These are phyloP conservation scores for Hoplostethus atlanticus DNA, from an alignment of 2,797 vertebrate species.

Conservation along the genomic window DNA sequence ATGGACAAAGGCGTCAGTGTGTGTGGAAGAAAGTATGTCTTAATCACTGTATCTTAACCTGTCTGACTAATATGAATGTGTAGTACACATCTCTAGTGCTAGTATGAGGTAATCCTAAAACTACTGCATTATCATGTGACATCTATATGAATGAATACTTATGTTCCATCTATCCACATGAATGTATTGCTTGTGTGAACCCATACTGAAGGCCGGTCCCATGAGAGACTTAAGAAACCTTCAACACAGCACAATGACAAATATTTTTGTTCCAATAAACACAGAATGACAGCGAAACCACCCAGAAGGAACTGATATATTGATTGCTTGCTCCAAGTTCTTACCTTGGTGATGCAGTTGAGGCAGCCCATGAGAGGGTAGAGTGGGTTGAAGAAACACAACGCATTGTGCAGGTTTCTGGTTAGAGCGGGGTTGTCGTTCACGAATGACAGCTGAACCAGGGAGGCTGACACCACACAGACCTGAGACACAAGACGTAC, in stretches of 20 bases:
- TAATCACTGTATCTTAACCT: not conserved
- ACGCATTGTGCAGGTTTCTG: conserved; percentile 75
- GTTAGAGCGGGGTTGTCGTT: conserved; percentile 67
- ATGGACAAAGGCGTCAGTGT: not conserved
- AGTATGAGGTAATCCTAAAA: no score
- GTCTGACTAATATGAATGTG: no score
- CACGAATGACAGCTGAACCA: conserved; percentile 80
- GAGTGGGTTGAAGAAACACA: conserved; percentile 85
- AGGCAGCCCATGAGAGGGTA: conserved; percentile 88
- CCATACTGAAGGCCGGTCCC: no score
- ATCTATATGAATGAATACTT: no score
- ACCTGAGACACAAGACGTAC: conserved; percentile 58
- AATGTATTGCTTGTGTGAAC: no score
- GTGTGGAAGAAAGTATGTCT: not conserved
- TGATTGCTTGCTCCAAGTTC: not conserved
- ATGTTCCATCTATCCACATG: no score
- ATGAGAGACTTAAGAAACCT: no score
- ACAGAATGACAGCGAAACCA: not conserved
- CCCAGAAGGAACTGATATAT: not conserved
- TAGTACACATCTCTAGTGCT: no score
- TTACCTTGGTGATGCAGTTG: conserved; percentile 86
- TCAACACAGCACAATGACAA: not conserved
- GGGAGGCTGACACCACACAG: conserved; percentile 83
- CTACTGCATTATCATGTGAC: no score
- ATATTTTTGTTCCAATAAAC: not conserved